Evolutionary conservation across 2,888 invertebrate genomes (phyloP).

Genomic region (Papilio elwesi): DNA sequence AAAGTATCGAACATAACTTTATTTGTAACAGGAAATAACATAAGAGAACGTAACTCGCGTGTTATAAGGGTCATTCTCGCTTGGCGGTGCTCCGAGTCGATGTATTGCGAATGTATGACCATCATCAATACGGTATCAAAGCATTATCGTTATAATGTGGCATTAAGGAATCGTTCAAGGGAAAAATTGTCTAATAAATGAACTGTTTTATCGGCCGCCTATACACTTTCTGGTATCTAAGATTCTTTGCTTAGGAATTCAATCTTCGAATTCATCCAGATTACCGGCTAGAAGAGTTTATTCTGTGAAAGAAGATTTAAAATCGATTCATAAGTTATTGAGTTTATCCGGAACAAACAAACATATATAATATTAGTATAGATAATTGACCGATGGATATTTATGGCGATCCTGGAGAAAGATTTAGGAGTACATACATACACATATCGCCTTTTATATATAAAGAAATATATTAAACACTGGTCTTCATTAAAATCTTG

Average conservation of each 20-base stretch:
- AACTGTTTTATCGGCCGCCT: conserved; percentile 50
- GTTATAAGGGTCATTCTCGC: conserved; percentile 44
- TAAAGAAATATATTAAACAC: too few species aligned
- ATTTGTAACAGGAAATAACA: conserved; percentile 54
- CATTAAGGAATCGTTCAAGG: conserved; percentile 78
- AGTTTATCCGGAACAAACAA: too few species aligned
- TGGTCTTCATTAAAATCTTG: too few species aligned
- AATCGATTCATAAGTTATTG: too few species aligned
- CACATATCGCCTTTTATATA: too few species aligned
- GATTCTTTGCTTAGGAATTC: not conserved
- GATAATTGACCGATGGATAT: too few species aligned
- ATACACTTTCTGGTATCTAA: conserved; percentile 3
- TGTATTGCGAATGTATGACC: conserved; percentile 49
- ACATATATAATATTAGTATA: too few species aligned
- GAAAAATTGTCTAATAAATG: conserved; percentile 82
- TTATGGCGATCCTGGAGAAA: too few species aligned
- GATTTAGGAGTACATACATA: too few species aligned
- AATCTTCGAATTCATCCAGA: too few species aligned
- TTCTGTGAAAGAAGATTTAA: too few species aligned
- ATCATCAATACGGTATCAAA: conserved; percentile 77
- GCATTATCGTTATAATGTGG: conserved; percentile 76
- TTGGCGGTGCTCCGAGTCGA: conserved; percentile 43
- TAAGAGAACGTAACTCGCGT: conserved; percentile 40
- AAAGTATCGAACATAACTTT: conserved; percentile 77
- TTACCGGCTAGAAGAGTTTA: too few species aligned